Evolutionary conservation across 1,140 invertebrate species (phyloP).

Genomic region (Tetragnatha versicolor): DNA sequence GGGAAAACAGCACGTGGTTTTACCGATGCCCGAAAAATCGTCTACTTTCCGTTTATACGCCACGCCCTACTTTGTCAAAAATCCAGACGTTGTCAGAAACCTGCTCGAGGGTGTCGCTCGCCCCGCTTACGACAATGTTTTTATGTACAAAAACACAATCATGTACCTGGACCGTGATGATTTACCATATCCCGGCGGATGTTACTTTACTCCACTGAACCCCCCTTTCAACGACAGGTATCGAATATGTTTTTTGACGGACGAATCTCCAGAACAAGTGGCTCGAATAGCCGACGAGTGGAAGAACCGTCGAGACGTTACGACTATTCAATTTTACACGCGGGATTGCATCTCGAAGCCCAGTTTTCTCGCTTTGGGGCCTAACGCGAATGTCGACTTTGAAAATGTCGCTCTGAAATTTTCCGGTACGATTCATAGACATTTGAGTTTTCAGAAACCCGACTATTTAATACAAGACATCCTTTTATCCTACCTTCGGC

Average conservation of each 20-base stretch:
- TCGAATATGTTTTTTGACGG: background rate
- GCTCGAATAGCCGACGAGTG: background rate
- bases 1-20: background rate
- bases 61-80: background rate
- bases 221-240: background rate
- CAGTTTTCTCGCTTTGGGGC: no score
- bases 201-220: background rate
- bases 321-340: background rate
- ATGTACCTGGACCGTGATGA: background rate
- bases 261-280: background rate
- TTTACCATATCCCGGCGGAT: slow-evolving; percentile 5
- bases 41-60: background rate
- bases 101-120: background rate
- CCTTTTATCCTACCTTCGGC: background rate
- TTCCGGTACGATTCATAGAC: background rate
- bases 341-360: background rate
- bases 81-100: background rate
- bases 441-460: background rate
- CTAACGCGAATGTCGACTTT: no score
- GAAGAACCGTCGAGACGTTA: background rate
- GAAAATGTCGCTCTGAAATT: no score
- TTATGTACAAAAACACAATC: background rate
- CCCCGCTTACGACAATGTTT: background rate
- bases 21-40: background rate
- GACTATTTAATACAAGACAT: background rate